phyloP scores from a whole-genome alignment of 2,113 vertebrate genomes.

The Crotalus helleri region DNA sequence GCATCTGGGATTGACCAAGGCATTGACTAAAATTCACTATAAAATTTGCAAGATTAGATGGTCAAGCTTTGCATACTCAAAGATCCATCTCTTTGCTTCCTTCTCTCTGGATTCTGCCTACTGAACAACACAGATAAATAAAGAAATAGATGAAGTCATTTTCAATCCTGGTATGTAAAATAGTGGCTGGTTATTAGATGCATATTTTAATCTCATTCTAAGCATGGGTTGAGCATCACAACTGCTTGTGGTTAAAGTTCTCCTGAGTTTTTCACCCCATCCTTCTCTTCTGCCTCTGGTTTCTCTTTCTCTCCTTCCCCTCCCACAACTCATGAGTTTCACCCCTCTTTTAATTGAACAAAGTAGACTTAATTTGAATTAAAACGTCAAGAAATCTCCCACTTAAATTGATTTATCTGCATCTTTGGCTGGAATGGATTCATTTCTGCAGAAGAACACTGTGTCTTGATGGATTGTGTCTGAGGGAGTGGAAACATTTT shows the following conservation, averaged over 20 bases:
- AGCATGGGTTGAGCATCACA: not conserved
- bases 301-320: not conserved
- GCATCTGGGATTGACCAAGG: not conserved
- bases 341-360: constrained; percentile 20
- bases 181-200: constrained; percentile 45
- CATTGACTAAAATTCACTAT: not conserved
- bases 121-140: constrained; percentile 11
- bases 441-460: constrained; percentile 61
- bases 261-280: not conserved
- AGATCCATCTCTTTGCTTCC: not conserved
- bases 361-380: constrained; percentile 36
- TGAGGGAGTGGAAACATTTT: constrained; percentile 62
- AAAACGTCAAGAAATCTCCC: constrained; percentile 42
- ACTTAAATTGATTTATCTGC: constrained; percentile 66
- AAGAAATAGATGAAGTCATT: constrained; percentile 46
- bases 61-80: not conserved
- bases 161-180: constrained; percentile 61
- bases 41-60: not conserved
- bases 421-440: constrained; percentile 66
- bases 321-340: not conserved
- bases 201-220: constrained; percentile 34
- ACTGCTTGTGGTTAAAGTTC: not conserved
- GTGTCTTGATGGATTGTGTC: constrained; percentile 26
- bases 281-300: not conserved
- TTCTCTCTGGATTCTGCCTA: not conserved